Evolutionary conservation across 2,888 invertebrate species (phyloP).

Genomic region (Erynnis tages): DNA sequence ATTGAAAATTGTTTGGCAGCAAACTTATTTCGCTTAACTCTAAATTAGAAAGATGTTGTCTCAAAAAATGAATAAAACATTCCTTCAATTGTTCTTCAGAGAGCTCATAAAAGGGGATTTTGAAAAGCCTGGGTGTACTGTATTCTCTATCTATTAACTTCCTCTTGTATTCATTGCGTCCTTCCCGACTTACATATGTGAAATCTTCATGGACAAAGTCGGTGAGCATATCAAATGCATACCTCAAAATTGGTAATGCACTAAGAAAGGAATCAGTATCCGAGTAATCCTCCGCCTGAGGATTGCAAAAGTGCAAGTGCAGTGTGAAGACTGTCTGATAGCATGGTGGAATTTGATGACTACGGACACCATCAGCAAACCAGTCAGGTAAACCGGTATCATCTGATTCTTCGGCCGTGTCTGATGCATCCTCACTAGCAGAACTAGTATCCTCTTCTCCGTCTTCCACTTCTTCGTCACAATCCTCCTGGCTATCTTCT

Average conservation of each 20-base stretch:
- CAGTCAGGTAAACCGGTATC: conserved; percentile 60
- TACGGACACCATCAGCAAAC: conserved; percentile 84
- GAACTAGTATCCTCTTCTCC: conserved; percentile 34
- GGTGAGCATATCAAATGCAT: conserved; percentile 77
- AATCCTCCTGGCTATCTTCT: conserved; percentile 35
- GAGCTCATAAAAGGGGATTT: conserved; percentile 49
- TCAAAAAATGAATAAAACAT: conserved; percentile 75
- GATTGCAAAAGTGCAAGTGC: conserved; percentile 83
- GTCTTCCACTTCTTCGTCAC: conserved; percentile 36
- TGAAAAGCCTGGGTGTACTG: conserved; percentile 44
- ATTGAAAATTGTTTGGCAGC: conserved; percentile 81
- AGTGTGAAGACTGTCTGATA: conserved; percentile 86
- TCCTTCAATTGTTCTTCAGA: conserved; percentile 47
- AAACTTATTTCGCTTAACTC: conserved; percentile 56
- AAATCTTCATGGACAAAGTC: conserved; percentile 59
- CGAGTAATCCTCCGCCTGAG: conserved; percentile 87
- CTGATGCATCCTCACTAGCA: conserved; percentile 30
- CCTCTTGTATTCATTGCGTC: conserved; percentile 51
- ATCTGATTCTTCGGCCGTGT: conserved; percentile 28
- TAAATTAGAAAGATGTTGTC: conserved; percentile 57
- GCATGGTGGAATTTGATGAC: conserved; percentile 83
- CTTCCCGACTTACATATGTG: conserved; percentile 63
- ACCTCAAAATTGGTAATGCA: conserved; percentile 82
- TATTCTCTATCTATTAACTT: conserved; percentile 49
- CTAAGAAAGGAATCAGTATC: conserved; percentile 82